Conservation (phyloP, 1,140 invertebrate genomes). For the Mesaphorura yosii region DNA sequence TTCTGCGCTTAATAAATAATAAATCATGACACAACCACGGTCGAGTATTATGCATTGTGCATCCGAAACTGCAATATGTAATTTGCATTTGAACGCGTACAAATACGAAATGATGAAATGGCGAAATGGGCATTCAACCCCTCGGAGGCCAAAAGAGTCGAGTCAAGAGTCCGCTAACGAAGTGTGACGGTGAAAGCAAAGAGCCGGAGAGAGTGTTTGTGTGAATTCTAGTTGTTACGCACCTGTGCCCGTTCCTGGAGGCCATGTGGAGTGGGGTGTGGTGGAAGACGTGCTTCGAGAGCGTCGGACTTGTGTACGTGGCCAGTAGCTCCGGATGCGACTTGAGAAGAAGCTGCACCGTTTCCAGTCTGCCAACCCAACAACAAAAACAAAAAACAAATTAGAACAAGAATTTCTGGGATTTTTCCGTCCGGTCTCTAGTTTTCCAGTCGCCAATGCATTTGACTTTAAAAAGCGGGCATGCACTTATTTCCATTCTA, state of each 20-base stretch:
- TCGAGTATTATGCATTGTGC: no score
- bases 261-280: slow-evolving; percentile 89
- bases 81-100: no score
- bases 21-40: no score
- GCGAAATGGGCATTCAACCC: no score
- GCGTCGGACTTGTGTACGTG: slow-evolving; percentile 43
- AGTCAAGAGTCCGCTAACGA: no score
- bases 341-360: slow-evolving; percentile 70
- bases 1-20: no score
- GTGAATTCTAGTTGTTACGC: no score
- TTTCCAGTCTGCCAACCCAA: slow-evolving; percentile 54
- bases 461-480: not conserved
- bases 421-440: not conserved
- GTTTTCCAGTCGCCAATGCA: not conserved
- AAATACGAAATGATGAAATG: no score
- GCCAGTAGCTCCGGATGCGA: slow-evolving; percentile 66
- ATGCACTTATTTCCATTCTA: not conserved
- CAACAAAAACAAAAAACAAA: slow-evolving; percentile 3
- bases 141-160: no score
- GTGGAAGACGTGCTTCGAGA: slow-evolving; percentile 44
- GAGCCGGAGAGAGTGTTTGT: no score
- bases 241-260: slow-evolving; percentile 83
- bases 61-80: no score
- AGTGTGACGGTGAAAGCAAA: no score
- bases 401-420: not conserved